A percentile compares a stretch with the other conserved stretches of the same genome.
Evolutionary conservation across 1,140 invertebrate species (phyloP).

Genomic region (Ectropis grisescens): DNA sequence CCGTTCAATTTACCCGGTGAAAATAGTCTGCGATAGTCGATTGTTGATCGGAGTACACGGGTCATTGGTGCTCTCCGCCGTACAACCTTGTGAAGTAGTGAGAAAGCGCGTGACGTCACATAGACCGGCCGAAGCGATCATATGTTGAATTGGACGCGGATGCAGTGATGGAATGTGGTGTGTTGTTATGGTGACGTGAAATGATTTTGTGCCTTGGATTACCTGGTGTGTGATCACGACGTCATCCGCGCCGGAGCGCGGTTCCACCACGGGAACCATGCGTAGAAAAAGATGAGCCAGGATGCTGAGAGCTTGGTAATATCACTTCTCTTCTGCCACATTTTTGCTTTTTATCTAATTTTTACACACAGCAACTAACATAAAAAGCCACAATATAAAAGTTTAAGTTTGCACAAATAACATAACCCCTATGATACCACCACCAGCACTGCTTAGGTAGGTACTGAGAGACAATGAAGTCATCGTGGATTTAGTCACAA

Average conservation of each 20-base stretch:
- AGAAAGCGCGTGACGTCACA: constrained; percentile 66
- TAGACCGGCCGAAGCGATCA: constrained; percentile 60
- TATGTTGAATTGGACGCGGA: constrained; percentile 60
- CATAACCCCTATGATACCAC: no score
- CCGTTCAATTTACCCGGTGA: constrained; percentile 25
- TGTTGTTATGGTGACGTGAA: constrained; percentile 57
- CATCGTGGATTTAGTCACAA: no score
- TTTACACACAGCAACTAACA: neutral
- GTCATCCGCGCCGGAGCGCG: constrained; percentile 44
- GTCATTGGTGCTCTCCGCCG: constrained; percentile 15
- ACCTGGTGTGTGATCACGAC: constrained; percentile 42
- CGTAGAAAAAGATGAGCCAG: constrained; percentile 67
- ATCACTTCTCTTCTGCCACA: constrained; percentile 42
- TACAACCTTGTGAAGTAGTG: constrained; percentile 46
- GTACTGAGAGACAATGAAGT: neutral
- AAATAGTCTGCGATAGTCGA: constrained; percentile 19
- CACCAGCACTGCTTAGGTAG: neutral
- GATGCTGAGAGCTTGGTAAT: constrained; percentile 69
- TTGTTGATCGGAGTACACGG: constrained; percentile 18
- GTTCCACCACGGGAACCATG: constrained; percentile 52
- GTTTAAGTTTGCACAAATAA: no score
- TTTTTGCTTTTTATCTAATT: constrained; percentile 2
- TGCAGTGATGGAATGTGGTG: constrained; percentile 68
- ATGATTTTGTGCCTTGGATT: constrained; percentile 46
- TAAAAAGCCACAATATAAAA: neutral